Evolutionary conservation across 2,113 vertebrate genomes (phyloP), one percentile per base, ranked within the genome.

Genomic region (Anseranas semipalmata): DNA sequence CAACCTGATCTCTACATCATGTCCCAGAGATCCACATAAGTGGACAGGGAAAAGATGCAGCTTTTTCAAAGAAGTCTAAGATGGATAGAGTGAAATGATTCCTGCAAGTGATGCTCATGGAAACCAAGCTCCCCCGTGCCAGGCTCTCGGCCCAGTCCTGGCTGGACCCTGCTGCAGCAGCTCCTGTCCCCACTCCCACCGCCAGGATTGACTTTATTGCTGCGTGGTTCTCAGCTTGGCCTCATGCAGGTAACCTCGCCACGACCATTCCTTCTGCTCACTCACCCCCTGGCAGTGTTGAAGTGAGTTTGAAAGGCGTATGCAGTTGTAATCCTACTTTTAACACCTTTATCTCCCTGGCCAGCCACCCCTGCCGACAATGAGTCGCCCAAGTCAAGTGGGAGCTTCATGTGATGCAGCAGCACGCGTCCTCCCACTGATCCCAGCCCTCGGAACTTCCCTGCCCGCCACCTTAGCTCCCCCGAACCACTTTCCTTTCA

Each of bases 331-430:
- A 50, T 24, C 46, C 10, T 41, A 28, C 48, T 75, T 88, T 7
- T 15, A 46, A 65, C 87, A 59, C 33, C 17, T 13, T 53, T 30
- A 63, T 19, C 58, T 55, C 3, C n/a, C 28, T 22, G 8, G 28
- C 41, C 63, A 83, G 72, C 72, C 92, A 43, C 5, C 66, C 65
- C 39, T 75, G 73, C 53, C 19, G n/a, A 71, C 22, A 73, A 17
- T 5, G 43, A 30, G 1, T 3, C 41, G 50, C 43, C 80, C 80
- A 85, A 67, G 30, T 4, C 66, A 72, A 20, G 3, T 20, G 41
- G 22, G 43, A 86, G 22, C 33, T 80, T 19, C 79, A 9, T 0
- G 0, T 3, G n/a, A 46, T 7, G 22, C 1, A 1, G 53, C 59
- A 88, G 75, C 67, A 59, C 55, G 10, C 9, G 22, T 53, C 56